Base-by-base conservation (phyloP, 2,797 vertebrate species). In the Acanthiza pusilla region DNA sequence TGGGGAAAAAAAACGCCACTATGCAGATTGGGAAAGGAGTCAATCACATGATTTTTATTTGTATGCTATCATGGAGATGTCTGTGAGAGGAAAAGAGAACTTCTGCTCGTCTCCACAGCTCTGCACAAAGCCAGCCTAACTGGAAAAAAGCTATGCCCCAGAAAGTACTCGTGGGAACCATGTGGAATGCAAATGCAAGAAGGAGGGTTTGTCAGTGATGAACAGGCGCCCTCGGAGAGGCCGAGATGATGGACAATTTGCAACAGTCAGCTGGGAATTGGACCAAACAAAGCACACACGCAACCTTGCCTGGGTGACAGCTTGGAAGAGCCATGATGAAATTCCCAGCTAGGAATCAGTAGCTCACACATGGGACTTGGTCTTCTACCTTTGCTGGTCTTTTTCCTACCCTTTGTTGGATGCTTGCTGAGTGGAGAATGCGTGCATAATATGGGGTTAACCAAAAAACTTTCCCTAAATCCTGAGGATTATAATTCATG, bases 11-110 rank as follows among this genome's bases (percentile, higher is more conserved):
- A 23, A 5, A 19, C 3, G 9, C 3, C 29, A 68, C 73, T 89
- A 32, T 88, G 74, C 83, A 93, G 90, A 81, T 19, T 84, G 68
- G 32, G 75, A 87, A 81, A 84, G 57, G 80, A 93, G 78, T 95
- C 72, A 91, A 40, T 95, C 72, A 85, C 91, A 83, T 74, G 87
- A 85, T 89, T 95, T 93, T 89, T 78, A 77, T 91, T 96, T 85
- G 45, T 67, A 18, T 91, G 75, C 61, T 92, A 92, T 92, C 75
- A 61, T 0, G 25, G 75, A 92, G 91, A 91, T 61, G 93, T 91
- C 84, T 97, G 74, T 60, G 72, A 79, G 57, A 96, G 47, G 42
- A 93, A 91, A 93, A 85, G 34, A 42, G 72, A 97, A 76, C 86
- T 95, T 94, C 91, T 96, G 91, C 86, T 80, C 7, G 0, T 88